Conservation (phyloP, 2,797 vertebrate genomes). For the Sylvia borin region DNA sequence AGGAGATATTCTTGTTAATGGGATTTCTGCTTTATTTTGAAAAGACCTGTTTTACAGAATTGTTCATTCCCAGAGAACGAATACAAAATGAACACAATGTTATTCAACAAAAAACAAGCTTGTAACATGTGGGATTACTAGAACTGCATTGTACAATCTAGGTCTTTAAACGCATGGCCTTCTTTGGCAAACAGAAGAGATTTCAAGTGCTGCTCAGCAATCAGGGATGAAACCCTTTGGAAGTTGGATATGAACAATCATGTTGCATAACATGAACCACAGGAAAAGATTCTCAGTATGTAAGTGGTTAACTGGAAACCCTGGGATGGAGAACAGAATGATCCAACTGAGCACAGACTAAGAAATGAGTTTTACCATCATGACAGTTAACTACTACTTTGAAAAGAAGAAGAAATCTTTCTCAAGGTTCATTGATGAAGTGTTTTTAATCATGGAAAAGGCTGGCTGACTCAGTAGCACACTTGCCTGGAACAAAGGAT, state of each 20-base stretch:
- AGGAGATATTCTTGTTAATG: constrained; percentile 45
- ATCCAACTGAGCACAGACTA: neutral
- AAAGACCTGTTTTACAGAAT: constrained; percentile 67
- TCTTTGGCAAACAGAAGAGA: constrained; percentile 22
- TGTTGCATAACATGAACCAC: neutral
- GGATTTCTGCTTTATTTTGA: constrained; percentile 62
- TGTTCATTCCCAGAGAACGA: constrained; percentile 70
- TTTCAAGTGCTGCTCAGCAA: constrained; percentile 34
- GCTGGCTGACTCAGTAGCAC: neutral
- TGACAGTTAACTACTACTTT: neutral
- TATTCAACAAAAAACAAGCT: constrained; percentile 67
- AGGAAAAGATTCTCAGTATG: neutral
- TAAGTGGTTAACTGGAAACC: constrained; percentile 6
- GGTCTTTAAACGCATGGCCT: constrained; percentile 61
- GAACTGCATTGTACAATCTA: constrained; percentile 54
- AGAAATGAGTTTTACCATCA: neutral
- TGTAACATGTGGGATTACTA: constrained; percentile 76
- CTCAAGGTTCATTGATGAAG: neutral
- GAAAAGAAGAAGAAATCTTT: neutral
- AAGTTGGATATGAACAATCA: constrained; percentile 37
- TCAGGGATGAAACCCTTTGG: constrained; percentile 4
- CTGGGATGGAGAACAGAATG: neutral
- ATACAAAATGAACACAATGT: constrained; percentile 80
- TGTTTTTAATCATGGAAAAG: neutral
- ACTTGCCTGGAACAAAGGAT: neutral